Percentiles rank a stretch among this genome's conserved stretches.
phyloP scores from a whole-genome alignment of 2,888 invertebrate genomes.

The Argyresthia albistria region DNA sequence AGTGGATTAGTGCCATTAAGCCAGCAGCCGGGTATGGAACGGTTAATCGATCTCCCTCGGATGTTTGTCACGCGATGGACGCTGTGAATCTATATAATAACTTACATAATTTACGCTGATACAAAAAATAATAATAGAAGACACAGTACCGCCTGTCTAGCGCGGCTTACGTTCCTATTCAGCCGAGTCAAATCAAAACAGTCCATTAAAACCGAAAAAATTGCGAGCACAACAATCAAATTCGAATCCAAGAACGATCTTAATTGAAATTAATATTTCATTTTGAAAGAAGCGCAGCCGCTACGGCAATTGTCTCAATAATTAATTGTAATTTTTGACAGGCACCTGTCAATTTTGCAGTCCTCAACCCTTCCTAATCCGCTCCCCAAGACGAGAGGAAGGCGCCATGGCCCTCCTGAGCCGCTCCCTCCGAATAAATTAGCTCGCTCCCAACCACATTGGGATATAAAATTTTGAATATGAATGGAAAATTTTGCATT shows the following conservation, averaged over 20 bases:
- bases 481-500: slow-evolving; percentile 91
- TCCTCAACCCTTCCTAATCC: slow-evolving; percentile 66
- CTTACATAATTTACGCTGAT: no score
- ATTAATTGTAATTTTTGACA: slow-evolving; percentile 72
- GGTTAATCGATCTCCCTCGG: slow-evolving; percentile 55
- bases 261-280: not conserved
- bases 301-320: slow-evolving; percentile 56
- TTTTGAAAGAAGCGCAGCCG: slow-evolving; percentile 17
- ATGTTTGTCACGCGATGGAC: slow-evolving; percentile 32
- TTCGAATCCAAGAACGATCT: no score
- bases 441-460: slow-evolving; percentile 77
- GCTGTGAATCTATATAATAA: no score
- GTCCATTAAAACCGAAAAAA: no score
- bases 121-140: no score
- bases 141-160: no score
- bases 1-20: slow-evolving; percentile 65
- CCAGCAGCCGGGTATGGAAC: slow-evolving; percentile 49
- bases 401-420: slow-evolving; percentile 55
- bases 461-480: slow-evolving; percentile 93
- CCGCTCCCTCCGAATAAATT: slow-evolving; percentile 80
- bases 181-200: no score
- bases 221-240: no score
- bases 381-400: slow-evolving; percentile 54
- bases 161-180: no score
- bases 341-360: slow-evolving; percentile 70